Evolutionary conservation across 1,140 invertebrate genomes (phyloP), one percentile per base, ranked within the genome.

Genomic region (Euura lappo): DNA sequence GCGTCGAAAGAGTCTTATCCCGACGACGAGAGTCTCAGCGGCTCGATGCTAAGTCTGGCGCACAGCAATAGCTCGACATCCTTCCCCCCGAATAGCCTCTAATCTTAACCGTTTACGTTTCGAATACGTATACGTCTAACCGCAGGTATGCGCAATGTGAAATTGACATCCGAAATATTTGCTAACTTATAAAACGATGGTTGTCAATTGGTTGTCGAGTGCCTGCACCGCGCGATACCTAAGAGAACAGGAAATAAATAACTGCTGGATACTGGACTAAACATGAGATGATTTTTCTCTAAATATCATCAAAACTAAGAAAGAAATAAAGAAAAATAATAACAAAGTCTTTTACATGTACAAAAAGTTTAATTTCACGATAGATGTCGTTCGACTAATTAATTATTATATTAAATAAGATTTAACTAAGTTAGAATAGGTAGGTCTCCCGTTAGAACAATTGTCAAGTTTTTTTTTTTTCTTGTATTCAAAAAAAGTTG

Each of bases 31-130:
- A 96, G 95, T 84, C 90, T 98, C 73, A 96, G 96, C 64, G 97
- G 97, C 78, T 97, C 96, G 76, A 96, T 97, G 94, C 91, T 98
- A 81, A 97, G 95, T 89, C 90, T 98, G 85, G 95, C 95, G 76
- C 95, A 96, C 89, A 96, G 95, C 90, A 97, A 96, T 91, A 97
- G 95, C 88, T 96, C 94, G 76, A 94, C 94, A 81, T 94, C 93
- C 87, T 95, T 95, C 88, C 94, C 94, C 81, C 93, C 94, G 83
- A 93, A 93, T 86, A 94, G 93, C 88, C 93, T 95, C 85, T 94
- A 94, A 88, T 87, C 82, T 84, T 84, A 85, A 85, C 84, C 76
- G 81, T 85, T 28, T 81, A 78, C 13, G 28, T 28, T 28, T 28
- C n/a, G 1, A 28, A 28, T 28, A 28, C 28, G 75, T 69, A 79